phyloP scores from a whole-genome alignment of 2,113 vertebrate species.

The Notothenia coriiceps region DNA sequence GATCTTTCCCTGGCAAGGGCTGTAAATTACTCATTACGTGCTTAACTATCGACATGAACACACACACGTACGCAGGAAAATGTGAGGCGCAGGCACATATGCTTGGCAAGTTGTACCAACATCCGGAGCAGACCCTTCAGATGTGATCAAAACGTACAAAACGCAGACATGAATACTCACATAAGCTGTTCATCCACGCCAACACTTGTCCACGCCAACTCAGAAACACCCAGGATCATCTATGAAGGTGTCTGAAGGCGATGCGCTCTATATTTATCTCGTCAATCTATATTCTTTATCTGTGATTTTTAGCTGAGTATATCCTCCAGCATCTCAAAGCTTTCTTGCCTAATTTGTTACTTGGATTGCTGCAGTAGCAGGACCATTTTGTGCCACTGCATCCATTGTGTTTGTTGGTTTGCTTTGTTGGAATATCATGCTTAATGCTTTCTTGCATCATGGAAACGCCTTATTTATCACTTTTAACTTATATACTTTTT shows the following conservation, averaged over 20 bases:
- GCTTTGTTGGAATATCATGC: conserved; percentile 45
- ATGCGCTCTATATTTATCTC: conserved; percentile 17
- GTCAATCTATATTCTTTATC: conserved; percentile 22
- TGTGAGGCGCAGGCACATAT: conserved; percentile 21
- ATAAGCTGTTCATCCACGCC: conserved; percentile 8
- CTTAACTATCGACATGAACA: conserved; percentile 39
- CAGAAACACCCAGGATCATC: conserved; percentile 7
- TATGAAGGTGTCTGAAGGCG: not conserved
- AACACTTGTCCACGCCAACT: not conserved
- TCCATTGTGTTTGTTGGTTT: conserved; percentile 52
- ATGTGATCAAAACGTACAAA: conserved; percentile 35
- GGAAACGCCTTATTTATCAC: not conserved
- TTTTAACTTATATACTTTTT: not conserved
- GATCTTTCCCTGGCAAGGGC: conserved; percentile 50
- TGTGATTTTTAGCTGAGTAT: not conserved
- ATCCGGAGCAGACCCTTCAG: conserved; percentile 30
- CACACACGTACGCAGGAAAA: not conserved
- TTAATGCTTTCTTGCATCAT: conserved; percentile 28
- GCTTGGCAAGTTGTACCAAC: conserved; percentile 30
- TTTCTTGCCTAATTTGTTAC: conserved; percentile 10
- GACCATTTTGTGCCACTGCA: conserved; percentile 7
- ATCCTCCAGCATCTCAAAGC: conserved; percentile 6
- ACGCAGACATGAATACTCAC: not conserved
- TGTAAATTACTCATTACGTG: conserved; percentile 58
- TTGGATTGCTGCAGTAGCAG: conserved; percentile 7